These are phyloP conservation scores for Drosophila kohkoa DNA, from an alignment of 1,140 invertebrate species.

Conservation along the genomic window DNA sequence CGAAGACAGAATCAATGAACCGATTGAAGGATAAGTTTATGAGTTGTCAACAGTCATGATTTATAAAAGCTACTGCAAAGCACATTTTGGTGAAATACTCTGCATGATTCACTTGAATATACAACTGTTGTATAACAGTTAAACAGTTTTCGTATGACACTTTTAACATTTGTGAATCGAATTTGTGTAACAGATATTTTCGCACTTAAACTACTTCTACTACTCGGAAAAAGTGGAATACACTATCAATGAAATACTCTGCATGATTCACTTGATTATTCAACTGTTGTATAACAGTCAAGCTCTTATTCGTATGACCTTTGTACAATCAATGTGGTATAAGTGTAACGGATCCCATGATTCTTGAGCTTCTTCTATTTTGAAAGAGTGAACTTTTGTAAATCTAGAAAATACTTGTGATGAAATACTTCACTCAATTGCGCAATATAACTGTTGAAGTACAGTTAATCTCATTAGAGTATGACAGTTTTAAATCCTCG, in stretches of 20 bases:
- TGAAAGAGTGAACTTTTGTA: too few relatives aligned
- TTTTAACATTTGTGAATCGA: neutral
- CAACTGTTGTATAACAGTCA: too few relatives aligned
- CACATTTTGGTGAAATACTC: neutral
- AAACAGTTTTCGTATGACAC: neutral
- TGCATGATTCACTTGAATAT: neutral
- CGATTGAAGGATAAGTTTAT: constrained; percentile 36
- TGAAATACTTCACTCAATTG: neutral
- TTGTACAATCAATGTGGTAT: too few relatives aligned
- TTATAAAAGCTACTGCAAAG: neutral
- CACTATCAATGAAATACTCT: too few relatives aligned
- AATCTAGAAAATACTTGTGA: neutral
- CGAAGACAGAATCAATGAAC: constrained; percentile 24
- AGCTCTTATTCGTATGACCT: too few relatives aligned
- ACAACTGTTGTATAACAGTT: neutral
- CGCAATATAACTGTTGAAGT: too few relatives aligned
- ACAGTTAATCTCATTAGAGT: neutral
- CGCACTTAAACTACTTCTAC: too few relatives aligned
- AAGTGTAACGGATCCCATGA: too few relatives aligned
- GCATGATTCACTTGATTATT: too few relatives aligned
- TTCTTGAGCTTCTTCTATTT: too few relatives aligned
- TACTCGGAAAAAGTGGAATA: too few relatives aligned
- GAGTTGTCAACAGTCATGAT: constrained; percentile 6
- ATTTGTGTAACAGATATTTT: too few relatives aligned
- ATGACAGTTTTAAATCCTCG: neutral